Conservation (phyloP, 2,113 vertebrate genomes). For the Dolichallabes microphthalmus region DNA sequence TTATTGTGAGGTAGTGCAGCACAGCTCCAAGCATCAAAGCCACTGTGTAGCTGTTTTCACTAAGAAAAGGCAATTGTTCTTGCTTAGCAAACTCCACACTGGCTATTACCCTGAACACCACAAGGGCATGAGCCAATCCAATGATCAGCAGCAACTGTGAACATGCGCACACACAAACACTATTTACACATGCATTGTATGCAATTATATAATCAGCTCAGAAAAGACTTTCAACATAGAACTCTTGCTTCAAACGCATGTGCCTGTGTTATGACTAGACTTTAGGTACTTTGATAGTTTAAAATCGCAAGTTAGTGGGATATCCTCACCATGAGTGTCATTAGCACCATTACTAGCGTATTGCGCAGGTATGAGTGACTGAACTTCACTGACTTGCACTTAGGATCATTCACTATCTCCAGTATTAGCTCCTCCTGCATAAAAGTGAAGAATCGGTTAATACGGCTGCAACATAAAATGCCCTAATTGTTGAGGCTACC, state of each 20-base stretch:
- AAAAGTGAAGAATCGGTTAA: background rate
- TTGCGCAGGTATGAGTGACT: slow-evolving; percentile 75
- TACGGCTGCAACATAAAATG: background rate
- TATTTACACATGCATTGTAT: background rate
- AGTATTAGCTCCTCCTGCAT: slow-evolving; percentile 65
- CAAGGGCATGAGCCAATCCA: slow-evolving; percentile 62
- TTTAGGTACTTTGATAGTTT: background rate
- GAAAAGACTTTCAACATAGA: background rate
- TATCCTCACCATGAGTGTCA: slow-evolving; percentile 71
- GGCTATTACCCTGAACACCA: slow-evolving; percentile 84
- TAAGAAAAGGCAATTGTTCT: slow-evolving; percentile 59
- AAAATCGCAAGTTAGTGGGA: background rate
- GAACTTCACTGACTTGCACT: slow-evolving; percentile 46
- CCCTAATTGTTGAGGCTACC: background rate
- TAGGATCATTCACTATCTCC: slow-evolving; percentile 60
- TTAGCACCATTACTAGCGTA: slow-evolving; percentile 66
- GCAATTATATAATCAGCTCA: background rate
- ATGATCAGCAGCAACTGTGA: slow-evolving; percentile 49
- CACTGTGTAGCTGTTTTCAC: slow-evolving; percentile 69
- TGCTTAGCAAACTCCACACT: slow-evolving; percentile 68
- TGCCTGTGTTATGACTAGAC: background rate
- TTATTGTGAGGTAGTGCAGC: slow-evolving; percentile 85
- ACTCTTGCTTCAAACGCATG: background rate
- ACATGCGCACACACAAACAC: slow-evolving; percentile 30
- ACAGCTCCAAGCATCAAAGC: slow-evolving; percentile 80